A percentile compares a stretch with the other conserved stretches of the same genome.
Evolutionary conservation across 2,888 invertebrate species (phyloP).

Genomic region (Spodoptera littoralis): DNA sequence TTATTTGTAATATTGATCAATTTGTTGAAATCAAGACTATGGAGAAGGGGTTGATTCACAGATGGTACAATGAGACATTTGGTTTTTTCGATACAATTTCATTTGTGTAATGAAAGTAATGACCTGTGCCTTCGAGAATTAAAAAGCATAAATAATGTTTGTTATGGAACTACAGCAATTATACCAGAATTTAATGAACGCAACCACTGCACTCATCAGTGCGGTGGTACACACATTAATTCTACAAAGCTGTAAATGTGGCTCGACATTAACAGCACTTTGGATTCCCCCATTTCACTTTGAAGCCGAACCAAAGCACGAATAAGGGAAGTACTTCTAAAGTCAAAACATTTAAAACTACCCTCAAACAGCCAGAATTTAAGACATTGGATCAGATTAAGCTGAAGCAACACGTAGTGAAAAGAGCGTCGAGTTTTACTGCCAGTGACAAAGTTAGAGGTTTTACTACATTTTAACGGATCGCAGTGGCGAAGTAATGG

Average conservation of each 20-base stretch:
- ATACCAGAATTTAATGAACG: background rate
- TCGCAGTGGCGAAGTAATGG: constrained; percentile 38
- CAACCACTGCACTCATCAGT: constrained; percentile 2
- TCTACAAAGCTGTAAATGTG: constrained; percentile 8
- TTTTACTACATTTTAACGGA: constrained; percentile 59
- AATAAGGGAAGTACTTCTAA: constrained; percentile 6
- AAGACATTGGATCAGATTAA: constrained; percentile 40
- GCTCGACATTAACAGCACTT: constrained; percentile 3
- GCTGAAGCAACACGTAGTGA: constrained; percentile 50
- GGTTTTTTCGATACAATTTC: too few species aligned
- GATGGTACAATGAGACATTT: too few species aligned
- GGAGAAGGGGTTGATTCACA: too few species aligned
- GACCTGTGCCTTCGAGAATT: too few species aligned
- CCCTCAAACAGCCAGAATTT: constrained; percentile 21
- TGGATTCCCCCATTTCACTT: constrained; percentile 14
- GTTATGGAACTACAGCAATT: too few species aligned
- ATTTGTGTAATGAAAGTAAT: too few species aligned
- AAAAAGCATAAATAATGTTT: too few species aligned
- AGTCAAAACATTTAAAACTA: constrained; percentile 34
- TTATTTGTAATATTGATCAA: too few species aligned
- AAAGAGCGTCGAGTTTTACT: constrained; percentile 31
- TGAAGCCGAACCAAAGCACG: constrained; percentile 2
- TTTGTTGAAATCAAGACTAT: too few species aligned
- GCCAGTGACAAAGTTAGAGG: constrained; percentile 53
- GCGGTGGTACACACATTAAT: background rate